Conservation (phyloP, 1,140 invertebrate genomes). For the Leptestheria dahalacensis region DNA sequence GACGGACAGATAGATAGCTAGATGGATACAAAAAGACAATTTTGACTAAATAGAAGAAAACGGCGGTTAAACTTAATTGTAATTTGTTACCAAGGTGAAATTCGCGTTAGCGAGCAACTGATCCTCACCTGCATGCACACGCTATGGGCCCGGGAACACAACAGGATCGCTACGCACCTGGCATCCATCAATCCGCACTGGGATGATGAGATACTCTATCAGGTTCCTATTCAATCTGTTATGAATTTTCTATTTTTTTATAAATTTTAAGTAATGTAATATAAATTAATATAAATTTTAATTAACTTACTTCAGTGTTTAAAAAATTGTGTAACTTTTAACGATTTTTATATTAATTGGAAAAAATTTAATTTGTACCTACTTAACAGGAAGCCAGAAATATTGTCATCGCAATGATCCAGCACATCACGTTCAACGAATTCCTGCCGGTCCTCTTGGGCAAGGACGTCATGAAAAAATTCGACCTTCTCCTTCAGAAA, state of each 20-base stretch:
- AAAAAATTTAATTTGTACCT: not conserved
- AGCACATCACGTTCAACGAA: constrained; percentile 89
- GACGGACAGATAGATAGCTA: too few relatives aligned
- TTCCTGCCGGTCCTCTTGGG: constrained; percentile 85
- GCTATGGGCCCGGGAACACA: constrained; percentile 74
- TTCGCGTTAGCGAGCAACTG: constrained; percentile 83
- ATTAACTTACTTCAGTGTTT: too few relatives aligned
- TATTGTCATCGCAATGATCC: constrained; percentile 76
- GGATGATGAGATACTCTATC: constrained; percentile 87
- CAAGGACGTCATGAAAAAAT: constrained; percentile 84
- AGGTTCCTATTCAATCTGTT: constrained; percentile 38
- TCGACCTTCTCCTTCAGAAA: constrained; percentile 66
- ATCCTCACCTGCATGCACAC: constrained; percentile 82
- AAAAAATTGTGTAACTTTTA: too few relatives aligned
- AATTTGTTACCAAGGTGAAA: constrained; percentile 49
- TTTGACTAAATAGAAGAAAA: not conserved
- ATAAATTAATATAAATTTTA: not conserved
- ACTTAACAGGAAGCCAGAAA: constrained; percentile 56
- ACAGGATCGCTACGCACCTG: constrained; percentile 59
- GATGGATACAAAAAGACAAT: too few relatives aligned
- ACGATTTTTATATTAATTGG: not conserved
- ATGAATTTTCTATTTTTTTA: constrained; percentile 5
- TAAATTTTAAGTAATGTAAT: not conserved
- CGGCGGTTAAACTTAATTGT: not conserved
- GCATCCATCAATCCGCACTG: constrained; percentile 76